Evolutionary conservation across 2,113 vertebrate species (phyloP).

Genomic region (Tragelaphus buxtoni): DNA sequence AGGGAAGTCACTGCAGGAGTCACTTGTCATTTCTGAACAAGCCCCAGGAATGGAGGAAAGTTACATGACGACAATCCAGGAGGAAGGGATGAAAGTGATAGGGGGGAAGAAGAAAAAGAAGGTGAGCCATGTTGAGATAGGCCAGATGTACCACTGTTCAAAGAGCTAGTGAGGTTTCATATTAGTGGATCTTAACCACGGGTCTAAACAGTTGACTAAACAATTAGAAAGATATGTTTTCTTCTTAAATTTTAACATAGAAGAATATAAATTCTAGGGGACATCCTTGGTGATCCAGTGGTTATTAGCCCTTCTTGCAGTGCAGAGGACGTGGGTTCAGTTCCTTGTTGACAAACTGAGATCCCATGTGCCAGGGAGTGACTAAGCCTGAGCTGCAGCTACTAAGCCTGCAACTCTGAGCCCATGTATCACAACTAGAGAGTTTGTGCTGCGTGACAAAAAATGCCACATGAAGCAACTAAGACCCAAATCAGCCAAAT

Average conservation of each 20-base stretch:
- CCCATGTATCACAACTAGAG: neutral
- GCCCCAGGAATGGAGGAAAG: neutral
- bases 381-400: neutral
- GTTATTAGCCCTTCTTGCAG: neutral
- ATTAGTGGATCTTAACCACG: neutral
- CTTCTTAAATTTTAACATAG: neutral
- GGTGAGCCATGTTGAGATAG: fast-evolving
- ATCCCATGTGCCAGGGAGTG: neutral
- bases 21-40: neutral
- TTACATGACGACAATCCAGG: neutral
- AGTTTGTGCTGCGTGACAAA: neutral
- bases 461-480: neutral
- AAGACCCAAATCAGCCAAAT: neutral
- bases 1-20: neutral
- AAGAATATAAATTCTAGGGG: neutral
- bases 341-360: neutral
- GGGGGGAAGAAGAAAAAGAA: neutral
- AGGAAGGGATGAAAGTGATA: neutral
- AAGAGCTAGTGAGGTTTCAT: neutral
- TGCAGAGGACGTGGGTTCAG: neutral
- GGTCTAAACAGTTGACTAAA: neutral
- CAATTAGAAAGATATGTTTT: neutral
- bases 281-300: neutral
- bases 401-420: neutral
- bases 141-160: neutral